Evolutionary conservation across 2,888 invertebrate genomes (phyloP), one percentile per base, ranked within the genome.

Genomic region (Phoenoteleia sp.): DNA sequence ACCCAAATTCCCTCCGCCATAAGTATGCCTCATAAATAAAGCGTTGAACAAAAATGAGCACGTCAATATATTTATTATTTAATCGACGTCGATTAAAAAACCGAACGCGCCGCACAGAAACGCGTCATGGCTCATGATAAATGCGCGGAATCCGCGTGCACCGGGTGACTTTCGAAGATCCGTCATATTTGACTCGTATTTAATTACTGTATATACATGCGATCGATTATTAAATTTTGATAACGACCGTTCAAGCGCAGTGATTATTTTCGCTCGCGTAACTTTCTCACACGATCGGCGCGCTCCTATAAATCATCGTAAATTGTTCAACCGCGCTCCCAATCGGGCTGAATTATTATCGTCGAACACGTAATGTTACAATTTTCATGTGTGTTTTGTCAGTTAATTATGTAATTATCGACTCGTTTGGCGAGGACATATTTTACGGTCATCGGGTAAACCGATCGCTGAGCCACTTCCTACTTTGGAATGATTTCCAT

Each of bases 201-300:
- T 66, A 72, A 80, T 80, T 64, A 80, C 66, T 29, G 23, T 21
- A 13, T 2, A 23, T 36, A 33, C 21, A 47, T 39, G 58, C 17
- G 21, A 15, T 23, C 33, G 74, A 67, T 81, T 74, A 81, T 74
- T 74, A 66, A 72, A 81, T 67, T 81, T 81, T 33, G 67, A 60
- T 67, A 74, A 54, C 23, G 71, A 71, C 60, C 42, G 54, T 71
- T 64, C 7, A 64, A 42, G n/a, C 56, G 58, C 66, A 27, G 58
- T 60, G 74, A 81, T 81, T 66, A 74, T 66, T 66, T 66, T 36
- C 36, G 42, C 23, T 42, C 42, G 36, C 7, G 39, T 72, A 66
- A 81, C 80, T 81, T 81, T 81, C 80, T 72, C 56, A 52, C 71
- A 69, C 60, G 67, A 60, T 25, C 49, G 23, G 15, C 33, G n/a